phyloP scores from a whole-genome alignment of 2,113 vertebrate species.

The Zosterops pallidus region DNA sequence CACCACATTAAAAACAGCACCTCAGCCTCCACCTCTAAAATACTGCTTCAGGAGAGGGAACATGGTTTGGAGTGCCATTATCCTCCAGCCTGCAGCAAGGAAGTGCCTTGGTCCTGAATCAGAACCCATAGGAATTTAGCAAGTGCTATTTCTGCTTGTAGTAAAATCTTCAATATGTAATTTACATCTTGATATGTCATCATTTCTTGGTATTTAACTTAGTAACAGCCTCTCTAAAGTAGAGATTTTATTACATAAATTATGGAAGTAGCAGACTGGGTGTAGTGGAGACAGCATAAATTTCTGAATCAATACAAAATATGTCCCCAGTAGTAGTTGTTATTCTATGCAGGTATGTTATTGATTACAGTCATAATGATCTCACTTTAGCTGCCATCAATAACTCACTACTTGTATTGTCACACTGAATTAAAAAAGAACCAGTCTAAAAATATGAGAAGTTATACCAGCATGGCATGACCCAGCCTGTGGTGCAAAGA shows the following conservation, averaged over 20 bases:
- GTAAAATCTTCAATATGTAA: conserved; percentile 50
- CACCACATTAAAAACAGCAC: neutral
- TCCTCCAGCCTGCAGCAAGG: conserved; percentile 25
- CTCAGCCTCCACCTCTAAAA: neutral
- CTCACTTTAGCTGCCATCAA: conserved; percentile 43
- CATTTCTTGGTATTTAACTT: conserved; percentile 66
- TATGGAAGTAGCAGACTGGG: conserved; percentile 29
- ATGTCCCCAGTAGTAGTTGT: conserved; percentile 19
- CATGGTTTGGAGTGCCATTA: neutral
- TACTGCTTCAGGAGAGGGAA: conserved; percentile 4
- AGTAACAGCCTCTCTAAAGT: conserved; percentile 38
- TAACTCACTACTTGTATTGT: conserved; percentile 44
- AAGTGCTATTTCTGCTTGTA: conserved; percentile 53
- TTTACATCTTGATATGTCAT: conserved; percentile 62
- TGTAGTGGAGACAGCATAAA: conserved; percentile 20
- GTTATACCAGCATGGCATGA: neutral
- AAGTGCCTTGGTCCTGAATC: conserved; percentile 38
- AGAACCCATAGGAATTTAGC: conserved; percentile 49
- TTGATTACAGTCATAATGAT: conserved; percentile 63
- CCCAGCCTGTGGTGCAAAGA: neutral
- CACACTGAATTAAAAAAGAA: conserved; percentile 40
- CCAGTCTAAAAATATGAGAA: neutral
- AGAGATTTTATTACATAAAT: conserved; percentile 57
- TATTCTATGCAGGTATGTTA: conserved; percentile 63
- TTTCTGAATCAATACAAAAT: conserved; percentile 61